A percentile compares a stretch with the other conserved stretches of the same genome.
These are phyloP conservation scores for Drosophila micromelanica DNA, from an alignment of 1,140 invertebrate species.

Conservation along the genomic window DNA sequence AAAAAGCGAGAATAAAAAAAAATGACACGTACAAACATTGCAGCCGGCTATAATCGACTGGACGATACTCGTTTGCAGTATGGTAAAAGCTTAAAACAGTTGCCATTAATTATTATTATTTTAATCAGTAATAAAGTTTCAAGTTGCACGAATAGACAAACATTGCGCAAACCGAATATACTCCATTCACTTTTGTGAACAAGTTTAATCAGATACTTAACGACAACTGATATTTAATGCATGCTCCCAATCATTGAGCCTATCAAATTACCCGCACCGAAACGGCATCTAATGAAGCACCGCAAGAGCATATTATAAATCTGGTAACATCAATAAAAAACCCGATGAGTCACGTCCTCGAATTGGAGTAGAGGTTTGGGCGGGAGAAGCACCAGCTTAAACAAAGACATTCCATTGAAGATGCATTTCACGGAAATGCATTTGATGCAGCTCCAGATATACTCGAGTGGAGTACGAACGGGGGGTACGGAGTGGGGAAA, in stretches of 20 bases:
- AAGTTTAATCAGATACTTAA: slow-evolving; percentile 47
- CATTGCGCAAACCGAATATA: background rate
- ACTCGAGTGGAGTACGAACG: too few relatives aligned
- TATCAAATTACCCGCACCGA: slow-evolving; percentile 56
- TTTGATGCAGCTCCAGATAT: slow-evolving; percentile 32
- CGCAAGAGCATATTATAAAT: slow-evolving; percentile 42
- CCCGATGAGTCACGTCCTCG: slow-evolving; percentile 61
- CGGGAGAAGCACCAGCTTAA: background rate
- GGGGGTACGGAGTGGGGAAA: background rate
- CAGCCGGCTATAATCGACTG: too few relatives aligned
- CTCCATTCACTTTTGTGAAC: background rate
- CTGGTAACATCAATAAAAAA: slow-evolving; percentile 29
- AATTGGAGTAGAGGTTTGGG: slow-evolving; percentile 35
- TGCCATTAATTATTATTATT: too few relatives aligned
- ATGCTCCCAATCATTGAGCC: slow-evolving; percentile 18
- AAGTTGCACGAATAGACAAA: too few relatives aligned
- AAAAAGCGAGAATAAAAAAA: background rate
- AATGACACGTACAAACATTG: too few relatives aligned
- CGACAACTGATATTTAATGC: slow-evolving; percentile 57
- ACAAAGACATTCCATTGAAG: slow-evolving; percentile 78
- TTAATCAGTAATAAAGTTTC: too few relatives aligned
- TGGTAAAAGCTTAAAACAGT: too few relatives aligned
- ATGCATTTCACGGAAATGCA: slow-evolving; percentile 53
- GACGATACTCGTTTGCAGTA: too few relatives aligned
- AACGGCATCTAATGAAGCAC: slow-evolving; percentile 65